phyloP scores from a whole-genome alignment of 1,140 invertebrate genomes.

The Drosophila grimshawi region DNA sequence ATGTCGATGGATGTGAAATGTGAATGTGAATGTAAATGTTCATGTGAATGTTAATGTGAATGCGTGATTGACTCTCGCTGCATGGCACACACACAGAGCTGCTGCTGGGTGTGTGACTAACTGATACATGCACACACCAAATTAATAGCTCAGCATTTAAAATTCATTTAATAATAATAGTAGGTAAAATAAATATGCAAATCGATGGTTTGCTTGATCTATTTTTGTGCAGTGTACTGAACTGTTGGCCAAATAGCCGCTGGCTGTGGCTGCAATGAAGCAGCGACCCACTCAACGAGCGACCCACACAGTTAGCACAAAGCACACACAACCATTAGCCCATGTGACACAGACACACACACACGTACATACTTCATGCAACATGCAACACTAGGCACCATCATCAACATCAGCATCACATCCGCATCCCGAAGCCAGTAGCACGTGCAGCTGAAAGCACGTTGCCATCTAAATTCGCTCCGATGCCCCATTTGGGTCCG shows the following conservation, averaged over 20 bases:
- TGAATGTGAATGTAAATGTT: neutral
- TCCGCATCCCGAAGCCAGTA: constrained; percentile 25
- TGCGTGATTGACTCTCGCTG: constrained; percentile 68
- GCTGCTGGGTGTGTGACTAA: constrained; percentile 48
- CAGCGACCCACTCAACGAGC: constrained; percentile 44
- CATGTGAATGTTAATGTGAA: constrained; percentile 17
- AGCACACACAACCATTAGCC: constrained; percentile 23
- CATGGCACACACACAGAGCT: neutral
- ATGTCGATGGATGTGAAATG: constrained; percentile 19
- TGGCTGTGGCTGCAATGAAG: neutral
- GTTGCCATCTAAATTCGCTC: constrained; percentile 16
- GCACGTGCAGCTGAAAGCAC: constrained; percentile 21
- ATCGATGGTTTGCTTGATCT: neutral
- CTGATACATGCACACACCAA: constrained; percentile 10
- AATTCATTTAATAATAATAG: no score
- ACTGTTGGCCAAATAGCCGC: constrained; percentile 26
- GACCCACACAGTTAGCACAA: constrained; percentile 39
- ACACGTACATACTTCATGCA: constrained; percentile 36
- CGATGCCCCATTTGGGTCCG: neutral
- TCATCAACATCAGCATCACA: constrained; percentile 38
- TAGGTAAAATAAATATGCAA: no score
- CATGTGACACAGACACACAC: constrained; percentile 29
- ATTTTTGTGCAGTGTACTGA: neutral
- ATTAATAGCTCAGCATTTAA: no score
- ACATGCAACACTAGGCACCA: constrained; percentile 29